Base-by-base conservation (phyloP, 2,888 invertebrate genomes). In the Cheilosia grossa region DNA sequence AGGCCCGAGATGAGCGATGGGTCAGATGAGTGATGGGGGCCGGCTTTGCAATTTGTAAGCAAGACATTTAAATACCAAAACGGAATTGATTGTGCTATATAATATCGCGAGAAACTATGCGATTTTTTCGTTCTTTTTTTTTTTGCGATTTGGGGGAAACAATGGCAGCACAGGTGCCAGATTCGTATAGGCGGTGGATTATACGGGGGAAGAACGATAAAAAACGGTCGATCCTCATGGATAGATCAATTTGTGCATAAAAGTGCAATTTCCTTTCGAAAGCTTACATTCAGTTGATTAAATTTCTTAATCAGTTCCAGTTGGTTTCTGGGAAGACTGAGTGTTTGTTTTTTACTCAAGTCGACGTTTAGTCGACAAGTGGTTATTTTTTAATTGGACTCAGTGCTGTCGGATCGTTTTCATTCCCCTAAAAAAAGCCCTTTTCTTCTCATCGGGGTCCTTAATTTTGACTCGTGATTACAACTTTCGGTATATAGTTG, bases 41-140 rank as follows among this genome's bases (percentile, higher is more conserved):
- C 63, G 54, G 42, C 24, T 66, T 61, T n/a, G 63, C 19, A 78
- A 82, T 82, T 78, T 82, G 54, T 82, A 78, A 73, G 78, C 82
- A 78, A 78, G 73, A 54, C 63, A 82, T 54, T 66, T 82, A 82
- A 82, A 66, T 21, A 77, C 78, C 70, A 54, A 61, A 61, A 51
- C 51, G 59, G 72, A 78, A 70, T 70, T 40, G 33, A 61, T 77
- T 49, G 30, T 51, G 47, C 13, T 21, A n/a, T n/a, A n/a, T 70
- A 58, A 75, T 81, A 51, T 63, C 24, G 30, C 24, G 47, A 54
- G 51, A 53, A 67, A 69, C 53, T 59, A 33, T 49, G 61, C 42
- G 17, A 9, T 21, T 30, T 63, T 64, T 24, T 24, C 3, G 24
- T 24, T 24, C 24, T 24, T 24, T 24, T 63, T 70, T 54, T 17